These are phyloP conservation scores for Mirza zaza DNA, from an alignment of 2,113 vertebrate species.

Conservation along the genomic window DNA sequence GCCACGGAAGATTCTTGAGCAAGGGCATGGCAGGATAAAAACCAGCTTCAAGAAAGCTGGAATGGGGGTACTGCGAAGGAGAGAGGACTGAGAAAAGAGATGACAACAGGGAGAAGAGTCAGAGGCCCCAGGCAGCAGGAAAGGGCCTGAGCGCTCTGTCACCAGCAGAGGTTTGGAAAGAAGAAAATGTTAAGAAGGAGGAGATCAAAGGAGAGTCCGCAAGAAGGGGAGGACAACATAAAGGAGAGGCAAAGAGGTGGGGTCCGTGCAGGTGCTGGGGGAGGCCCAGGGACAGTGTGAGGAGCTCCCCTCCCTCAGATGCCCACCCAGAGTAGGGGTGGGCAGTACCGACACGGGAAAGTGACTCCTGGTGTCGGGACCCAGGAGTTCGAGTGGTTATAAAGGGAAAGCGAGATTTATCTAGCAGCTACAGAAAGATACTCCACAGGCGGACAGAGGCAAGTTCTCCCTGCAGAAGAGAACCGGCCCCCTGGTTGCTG, in stretches of 20 bases:
- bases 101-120: background rate
- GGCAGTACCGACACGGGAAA: rapidly evolving
- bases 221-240: background rate
- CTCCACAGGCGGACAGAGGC: too few relatives aligned
- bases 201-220: background rate
- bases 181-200: background rate
- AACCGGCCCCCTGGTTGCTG: too few relatives aligned
- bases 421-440: too few relatives aligned
- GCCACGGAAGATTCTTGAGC: background rate
- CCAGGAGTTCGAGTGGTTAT: too few relatives aligned
- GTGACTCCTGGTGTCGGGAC: too few relatives aligned
- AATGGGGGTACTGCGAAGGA: background rate
- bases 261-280: rapidly evolving
- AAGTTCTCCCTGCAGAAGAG: too few relatives aligned
- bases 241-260: background rate
- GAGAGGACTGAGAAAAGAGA: background rate
- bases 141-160: background rate
- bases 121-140: background rate
- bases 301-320: background rate
- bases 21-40: background rate
- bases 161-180: background rate
- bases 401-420: too few relatives aligned
- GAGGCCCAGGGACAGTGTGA: background rate
- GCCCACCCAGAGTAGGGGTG: background rate
- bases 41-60: background rate